A percentile compares a stretch with the other conserved stretches of the same genome.
Evolutionary conservation across 2,113 vertebrate species (phyloP).

Genomic region (Saguinus imperator): DNA sequence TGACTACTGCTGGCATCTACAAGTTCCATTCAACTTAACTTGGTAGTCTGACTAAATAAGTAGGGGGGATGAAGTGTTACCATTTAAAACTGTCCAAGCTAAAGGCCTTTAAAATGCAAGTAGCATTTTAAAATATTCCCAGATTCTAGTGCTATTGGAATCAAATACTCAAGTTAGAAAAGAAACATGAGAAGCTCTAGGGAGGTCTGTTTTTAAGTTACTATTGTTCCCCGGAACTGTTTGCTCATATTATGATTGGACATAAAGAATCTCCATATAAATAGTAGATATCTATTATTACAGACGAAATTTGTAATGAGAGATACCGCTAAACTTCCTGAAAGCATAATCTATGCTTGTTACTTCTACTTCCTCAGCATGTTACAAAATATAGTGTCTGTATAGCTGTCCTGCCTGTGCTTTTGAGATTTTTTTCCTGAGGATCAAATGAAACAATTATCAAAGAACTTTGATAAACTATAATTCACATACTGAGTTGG

Average conservation of each 20-base stretch:
- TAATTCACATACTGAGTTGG: neutral
- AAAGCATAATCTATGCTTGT: neutral
- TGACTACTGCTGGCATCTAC: neutral
- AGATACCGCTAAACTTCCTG: conserved; percentile 36
- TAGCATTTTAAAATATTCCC: conserved; percentile 58
- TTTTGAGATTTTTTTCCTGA: neutral
- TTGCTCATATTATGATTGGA: conserved; percentile 66
- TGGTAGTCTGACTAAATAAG: neutral
- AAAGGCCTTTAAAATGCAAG: neutral
- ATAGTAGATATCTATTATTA: conserved; percentile 56
- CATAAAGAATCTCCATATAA: conserved; percentile 59
- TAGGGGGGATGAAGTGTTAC: neutral
- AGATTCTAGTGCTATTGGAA: conserved; percentile 62
- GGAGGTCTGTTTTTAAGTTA: conserved; percentile 67
- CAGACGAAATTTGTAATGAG: conserved; percentile 53
- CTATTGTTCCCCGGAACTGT: conserved; percentile 65
- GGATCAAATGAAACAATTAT: conserved; percentile 41
- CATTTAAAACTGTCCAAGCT: conserved; percentile 45
- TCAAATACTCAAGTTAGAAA: conserved; percentile 54
- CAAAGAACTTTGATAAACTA: neutral
- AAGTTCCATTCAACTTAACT: conserved; percentile 16
- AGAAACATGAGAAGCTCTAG: conserved; percentile 59
- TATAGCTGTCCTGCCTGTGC: neutral
- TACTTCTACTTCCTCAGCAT: conserved; percentile 17
- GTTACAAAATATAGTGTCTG: neutral